Evolutionary conservation across 2,888 invertebrate species (phyloP), one percentile per base, ranked within the genome.

Genomic region (Rhamnusium bicolor): DNA sequence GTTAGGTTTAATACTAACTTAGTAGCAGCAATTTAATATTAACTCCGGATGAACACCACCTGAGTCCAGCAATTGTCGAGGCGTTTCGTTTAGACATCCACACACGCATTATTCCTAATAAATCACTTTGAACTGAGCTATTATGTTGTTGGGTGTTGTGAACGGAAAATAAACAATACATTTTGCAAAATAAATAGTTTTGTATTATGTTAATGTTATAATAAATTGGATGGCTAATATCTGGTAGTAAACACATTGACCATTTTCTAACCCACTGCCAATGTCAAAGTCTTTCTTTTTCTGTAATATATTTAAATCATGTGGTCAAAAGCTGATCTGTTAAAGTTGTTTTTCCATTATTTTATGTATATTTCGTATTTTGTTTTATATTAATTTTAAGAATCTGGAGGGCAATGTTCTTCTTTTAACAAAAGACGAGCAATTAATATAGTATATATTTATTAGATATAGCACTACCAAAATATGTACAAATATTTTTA

Each of bases 11-110:
- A 32, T 12, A 32, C 32, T 12, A 12, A 5, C 32, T 32, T 1
- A 32, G 32, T 32, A 40, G 40, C n/a, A 40, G 40, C 10, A n/a
- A 40, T 40, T 40, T 40, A 40, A 53, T 21, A 53, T 21, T 19
- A 19, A 24, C 27, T 56, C 12, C 32, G 29, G 58, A 58, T 29
- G 29, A n/a, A 27, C 56, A 58, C 32, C 58, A 58, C 58, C 58
- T 58, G 58, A 32, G 10, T 32, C 32, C n/a, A 56, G 7, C n/a
- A 56, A 56, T 2, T 32, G n/a, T 32, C 24, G n/a, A 32, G 58
- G 58, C 32, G 32, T 58, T 19, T 10, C 12, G 6, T 58, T 58
- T 58, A 32, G 58, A 18, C 18, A 32, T 14, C 58, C 58, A 32
- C 58, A 18, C 58, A 58, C 58, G 58, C 58, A 58, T 7, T n/a